Evolutionary conservation across 2,113 vertebrate genomes (phyloP).

Genomic region (Sorex fumeus): DNA sequence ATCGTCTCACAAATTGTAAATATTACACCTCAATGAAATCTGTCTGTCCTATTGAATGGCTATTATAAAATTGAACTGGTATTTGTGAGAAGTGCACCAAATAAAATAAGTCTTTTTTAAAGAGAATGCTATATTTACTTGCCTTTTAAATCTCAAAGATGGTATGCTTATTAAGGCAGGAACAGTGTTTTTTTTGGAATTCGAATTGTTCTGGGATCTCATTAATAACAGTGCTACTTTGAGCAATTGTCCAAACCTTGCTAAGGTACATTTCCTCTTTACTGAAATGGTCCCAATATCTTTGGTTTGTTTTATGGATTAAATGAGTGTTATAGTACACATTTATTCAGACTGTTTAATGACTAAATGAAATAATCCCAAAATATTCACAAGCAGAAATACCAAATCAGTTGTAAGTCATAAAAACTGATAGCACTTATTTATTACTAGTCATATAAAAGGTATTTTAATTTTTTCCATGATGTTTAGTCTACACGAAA

Average conservation of each 20-base stretch:
- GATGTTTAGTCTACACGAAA: background rate
- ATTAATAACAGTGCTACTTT: constrained; percentile 26
- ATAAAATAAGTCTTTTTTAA: background rate
- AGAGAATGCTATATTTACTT: background rate
- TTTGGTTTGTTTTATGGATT: background rate
- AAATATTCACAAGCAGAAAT: background rate
- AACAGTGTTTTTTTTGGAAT: background rate
- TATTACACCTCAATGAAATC: constrained; percentile 8
- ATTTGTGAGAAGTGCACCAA: background rate
- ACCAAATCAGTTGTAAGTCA: background rate
- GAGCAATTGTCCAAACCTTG: background rate
- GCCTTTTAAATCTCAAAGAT: background rate
- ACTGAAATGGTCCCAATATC: background rate
- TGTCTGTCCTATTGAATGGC: background rate
- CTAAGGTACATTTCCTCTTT: background rate
- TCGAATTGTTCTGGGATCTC: background rate
- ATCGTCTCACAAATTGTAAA: constrained; percentile 40
- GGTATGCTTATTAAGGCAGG: background rate
- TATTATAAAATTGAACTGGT: constrained; percentile 4
- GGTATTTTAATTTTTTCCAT: background rate
- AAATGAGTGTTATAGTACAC: too few species aligned
- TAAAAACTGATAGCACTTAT: background rate
- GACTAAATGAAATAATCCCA: background rate
- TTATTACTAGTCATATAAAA: constrained; percentile 2
- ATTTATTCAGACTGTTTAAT: background rate